Evolutionary conservation across 2,113 vertebrate species (phyloP), one percentile per base, ranked within the genome.

Genomic region (Campylorhamphus procurvoides): DNA sequence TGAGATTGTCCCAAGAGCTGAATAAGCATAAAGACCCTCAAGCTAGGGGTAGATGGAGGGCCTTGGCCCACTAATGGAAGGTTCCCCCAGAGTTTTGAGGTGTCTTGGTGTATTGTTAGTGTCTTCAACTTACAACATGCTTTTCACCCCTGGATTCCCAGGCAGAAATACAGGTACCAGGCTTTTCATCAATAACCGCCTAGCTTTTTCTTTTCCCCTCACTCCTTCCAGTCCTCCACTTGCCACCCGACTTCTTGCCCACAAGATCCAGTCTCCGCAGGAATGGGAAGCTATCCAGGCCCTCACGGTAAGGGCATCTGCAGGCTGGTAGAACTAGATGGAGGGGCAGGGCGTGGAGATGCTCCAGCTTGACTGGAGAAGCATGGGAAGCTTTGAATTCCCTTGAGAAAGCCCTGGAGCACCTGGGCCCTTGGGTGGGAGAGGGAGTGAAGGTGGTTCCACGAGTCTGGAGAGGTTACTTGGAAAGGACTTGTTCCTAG

Each of bases 251-350:
- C 98, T 99, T 72, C 97, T 99, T 96, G 99, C 99, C 47, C 99
- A 99, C 96, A 99, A 99, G 98, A 99, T 99, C 97, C 99, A 99
- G 95, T 99, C 99, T 62, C 99, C 99, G 0, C 99, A 99, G 97
- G 99, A 99, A 95, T 99, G 99, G 99, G 99, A 99, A 98, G 99
- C 99, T 15, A 97, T 99, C 97, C 99, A 99, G 95, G 99, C 99
- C 16, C 98, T 99, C 56, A 99, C 91, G 97, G 99, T 99, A 97
- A 98, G 97, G 96, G 96, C 47, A 68, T 47, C 56, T 80, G 35
- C 44, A 73, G 76, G 42, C 18, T 75, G 62, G 62, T 83, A 66
- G 84, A 84, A 55, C 85, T 81, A 85, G 47, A 37, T 20, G 53
- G 80, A 88, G 69, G 64, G 17, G 58, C 33, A 68, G 68, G 16